Percentiles rank a stretch among this genome's conserved stretches.
These are phyloP conservation scores for Pachyrhynchus sulphureomaculatus DNA, from an alignment of 1,140 invertebrate genomes.

Conservation along the genomic window DNA sequence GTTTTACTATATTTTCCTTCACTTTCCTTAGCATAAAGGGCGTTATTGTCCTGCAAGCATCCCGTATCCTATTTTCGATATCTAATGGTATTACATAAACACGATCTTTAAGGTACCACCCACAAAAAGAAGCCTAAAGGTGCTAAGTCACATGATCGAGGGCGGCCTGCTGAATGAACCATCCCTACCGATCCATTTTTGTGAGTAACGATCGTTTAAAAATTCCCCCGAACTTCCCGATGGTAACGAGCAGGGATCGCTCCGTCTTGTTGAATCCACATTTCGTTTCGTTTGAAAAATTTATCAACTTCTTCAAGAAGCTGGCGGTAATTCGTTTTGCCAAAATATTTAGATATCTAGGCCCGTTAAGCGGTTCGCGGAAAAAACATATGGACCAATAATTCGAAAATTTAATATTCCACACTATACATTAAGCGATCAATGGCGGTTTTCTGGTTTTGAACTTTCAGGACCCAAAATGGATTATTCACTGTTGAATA, in stretches of 20 bases:
- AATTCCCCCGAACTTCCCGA: not conserved
- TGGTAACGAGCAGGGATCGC: not conserved
- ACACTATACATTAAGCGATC: no score
- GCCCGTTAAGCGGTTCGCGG: no score
- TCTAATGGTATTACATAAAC: not conserved
- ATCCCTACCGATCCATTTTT: not conserved
- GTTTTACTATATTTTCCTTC: no score
- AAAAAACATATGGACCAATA: no score
- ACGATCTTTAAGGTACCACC: no score
- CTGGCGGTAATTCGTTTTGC: not conserved
- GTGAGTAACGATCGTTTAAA: not conserved
- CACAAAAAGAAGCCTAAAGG: no score
- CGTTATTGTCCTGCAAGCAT: no score
- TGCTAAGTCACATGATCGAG: not conserved
- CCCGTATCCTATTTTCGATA: not conserved
- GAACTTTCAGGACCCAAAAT: no score
- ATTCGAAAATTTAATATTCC: no score
- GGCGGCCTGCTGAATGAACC: not conserved
- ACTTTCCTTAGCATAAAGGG: no score
- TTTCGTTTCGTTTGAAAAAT: not conserved
- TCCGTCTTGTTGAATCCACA: not conserved
- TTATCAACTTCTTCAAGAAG: not conserved
- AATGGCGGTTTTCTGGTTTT: no score
- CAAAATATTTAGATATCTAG: not conserved
- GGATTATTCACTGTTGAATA: no score